Percentiles rank a stretch among this genome's conserved stretches.
phyloP scores from a whole-genome alignment of 2,888 invertebrate genomes.

The Hydropsyche betteni region DNA sequence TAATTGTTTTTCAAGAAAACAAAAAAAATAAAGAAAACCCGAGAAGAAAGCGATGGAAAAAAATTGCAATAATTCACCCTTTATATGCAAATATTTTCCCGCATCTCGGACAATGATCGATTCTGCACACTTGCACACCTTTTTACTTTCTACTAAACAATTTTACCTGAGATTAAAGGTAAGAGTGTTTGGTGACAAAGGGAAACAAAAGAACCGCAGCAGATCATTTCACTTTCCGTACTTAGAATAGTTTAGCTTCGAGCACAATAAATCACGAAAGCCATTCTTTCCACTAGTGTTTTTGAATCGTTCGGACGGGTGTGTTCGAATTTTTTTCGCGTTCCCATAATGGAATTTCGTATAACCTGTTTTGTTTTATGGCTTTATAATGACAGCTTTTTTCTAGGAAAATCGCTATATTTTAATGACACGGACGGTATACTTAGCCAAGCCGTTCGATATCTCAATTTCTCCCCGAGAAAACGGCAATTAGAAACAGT shows the following conservation, averaged over 20 bases:
- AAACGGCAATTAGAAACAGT: slow-evolving; percentile 38
- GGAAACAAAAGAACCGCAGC: slow-evolving; percentile 9
- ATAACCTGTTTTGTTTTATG: slow-evolving; percentile 29
- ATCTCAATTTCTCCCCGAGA: slow-evolving; percentile 45
- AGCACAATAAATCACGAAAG: slow-evolving; percentile 29
- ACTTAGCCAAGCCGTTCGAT: slow-evolving; percentile 36
- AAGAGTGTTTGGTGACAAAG: too few relatives aligned
- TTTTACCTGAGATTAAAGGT: too few relatives aligned
- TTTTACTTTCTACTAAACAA: too few relatives aligned
- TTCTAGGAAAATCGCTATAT: slow-evolving; percentile 18
- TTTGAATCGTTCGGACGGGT: slow-evolving; percentile 11
- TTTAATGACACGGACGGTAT: slow-evolving; percentile 31
- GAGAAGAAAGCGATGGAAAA: not conserved
- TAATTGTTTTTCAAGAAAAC: not conserved
- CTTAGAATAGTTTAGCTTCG: not conserved
- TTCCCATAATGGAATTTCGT: slow-evolving; percentile 16
- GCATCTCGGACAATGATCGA: slow-evolving; percentile 5
- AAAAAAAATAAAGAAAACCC: not conserved
- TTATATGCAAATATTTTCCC: slow-evolving; percentile 18
- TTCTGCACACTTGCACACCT: slow-evolving; percentile 1
- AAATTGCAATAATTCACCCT: slow-evolving; percentile 18
- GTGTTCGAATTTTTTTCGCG: slow-evolving; percentile 1
- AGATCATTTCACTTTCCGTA: slow-evolving; percentile 28
- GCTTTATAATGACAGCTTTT: slow-evolving; percentile 30
- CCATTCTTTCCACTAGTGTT: not conserved